Percentiles rank a stretch among this genome's conserved stretches.
Evolutionary conservation across 2,888 invertebrate genomes (phyloP).

Genomic region (Drosophila niveifrons): DNA sequence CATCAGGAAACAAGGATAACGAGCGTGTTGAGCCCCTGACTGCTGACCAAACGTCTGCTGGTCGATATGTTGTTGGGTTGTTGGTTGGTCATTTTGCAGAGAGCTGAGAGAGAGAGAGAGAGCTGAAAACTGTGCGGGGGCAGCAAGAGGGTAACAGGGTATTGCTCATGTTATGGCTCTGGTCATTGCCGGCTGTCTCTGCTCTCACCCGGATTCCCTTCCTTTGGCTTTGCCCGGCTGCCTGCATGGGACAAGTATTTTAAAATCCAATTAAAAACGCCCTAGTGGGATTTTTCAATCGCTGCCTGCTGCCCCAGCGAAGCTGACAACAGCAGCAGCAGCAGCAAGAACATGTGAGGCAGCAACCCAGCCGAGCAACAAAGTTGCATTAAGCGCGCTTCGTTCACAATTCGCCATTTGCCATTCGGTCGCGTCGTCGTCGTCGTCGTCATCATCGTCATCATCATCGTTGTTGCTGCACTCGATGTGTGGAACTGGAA

Average conservation of each 20-base stretch:
- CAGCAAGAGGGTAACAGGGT: conserved; percentile 1
- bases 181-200: conserved; percentile 39
- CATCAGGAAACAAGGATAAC: conserved; percentile 81
- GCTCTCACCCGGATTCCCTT: conserved; percentile 19
- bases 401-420: conserved; percentile 61
- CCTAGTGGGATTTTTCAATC: conserved; percentile 84
- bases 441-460: conserved; percentile 9
- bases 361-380: conserved; percentile 64
- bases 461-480: background rate
- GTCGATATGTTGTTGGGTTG: conserved; percentile 62
- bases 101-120: conserved; percentile 10
- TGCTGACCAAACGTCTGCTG: conserved; percentile 62
- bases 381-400: conserved; percentile 78
- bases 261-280: conserved; percentile 86
- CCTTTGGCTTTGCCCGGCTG: conserved; percentile 32
- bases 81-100: conserved; percentile 45
- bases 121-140: conserved; percentile 7
- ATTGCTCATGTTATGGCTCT: conserved; percentile 63
- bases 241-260: conserved; percentile 83
- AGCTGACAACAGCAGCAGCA: conserved; percentile 49
- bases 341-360: conserved; percentile 7
- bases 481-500: conserved; percentile 26
- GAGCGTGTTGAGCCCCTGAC: conserved; percentile 79
- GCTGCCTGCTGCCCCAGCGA: conserved; percentile 60
- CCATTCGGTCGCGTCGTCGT: conserved; percentile 59